These are phyloP conservation scores for Ophion ellenae DNA, from an alignment of 2,888 invertebrate genomes.

Conservation along the genomic window DNA sequence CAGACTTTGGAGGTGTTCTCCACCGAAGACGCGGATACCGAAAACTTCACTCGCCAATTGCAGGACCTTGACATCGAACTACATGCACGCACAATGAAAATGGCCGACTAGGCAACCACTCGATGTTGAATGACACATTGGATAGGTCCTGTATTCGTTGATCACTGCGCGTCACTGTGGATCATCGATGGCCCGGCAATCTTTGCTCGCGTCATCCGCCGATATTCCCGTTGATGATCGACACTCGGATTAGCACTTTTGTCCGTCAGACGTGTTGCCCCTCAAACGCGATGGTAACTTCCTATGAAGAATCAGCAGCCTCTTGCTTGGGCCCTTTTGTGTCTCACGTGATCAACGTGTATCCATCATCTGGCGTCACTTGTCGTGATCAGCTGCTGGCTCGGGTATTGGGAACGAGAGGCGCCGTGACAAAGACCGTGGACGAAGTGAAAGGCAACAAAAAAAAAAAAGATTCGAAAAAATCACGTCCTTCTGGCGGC, in stretches of 20 bases:
- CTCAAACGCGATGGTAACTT: conserved; percentile 40
- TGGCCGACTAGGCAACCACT: conserved; percentile 34
- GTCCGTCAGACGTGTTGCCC: not conserved
- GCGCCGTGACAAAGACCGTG: conserved; percentile 13
- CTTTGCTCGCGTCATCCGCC: not conserved
- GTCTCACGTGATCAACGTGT: not conserved
- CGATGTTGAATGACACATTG: conserved; percentile 20
- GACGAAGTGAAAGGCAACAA: not conserved
- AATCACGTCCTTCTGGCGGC: conserved; percentile 62
- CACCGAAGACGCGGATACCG: not conserved
- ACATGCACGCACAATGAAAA: conserved; percentile 45
- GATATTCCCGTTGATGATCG: conserved; percentile 8
- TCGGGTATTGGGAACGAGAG: not conserved
- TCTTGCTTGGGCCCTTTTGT: not conserved
- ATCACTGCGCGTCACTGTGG: conserved; percentile 40
- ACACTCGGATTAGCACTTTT: conserved; percentile 47
- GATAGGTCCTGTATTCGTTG: not conserved
- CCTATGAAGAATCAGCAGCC: not conserved
- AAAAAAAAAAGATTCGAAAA: not conserved
- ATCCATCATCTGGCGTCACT: not conserved
- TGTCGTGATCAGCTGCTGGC: not conserved
- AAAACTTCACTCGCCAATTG: conserved; percentile 10
- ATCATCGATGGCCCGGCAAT: not conserved
- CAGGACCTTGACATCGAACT: not conserved
- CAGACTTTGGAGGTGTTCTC: not conserved